Base-by-base conservation (phyloP, 1,140 invertebrate species). In the Carcinoscorpius rotundicauda region DNA sequence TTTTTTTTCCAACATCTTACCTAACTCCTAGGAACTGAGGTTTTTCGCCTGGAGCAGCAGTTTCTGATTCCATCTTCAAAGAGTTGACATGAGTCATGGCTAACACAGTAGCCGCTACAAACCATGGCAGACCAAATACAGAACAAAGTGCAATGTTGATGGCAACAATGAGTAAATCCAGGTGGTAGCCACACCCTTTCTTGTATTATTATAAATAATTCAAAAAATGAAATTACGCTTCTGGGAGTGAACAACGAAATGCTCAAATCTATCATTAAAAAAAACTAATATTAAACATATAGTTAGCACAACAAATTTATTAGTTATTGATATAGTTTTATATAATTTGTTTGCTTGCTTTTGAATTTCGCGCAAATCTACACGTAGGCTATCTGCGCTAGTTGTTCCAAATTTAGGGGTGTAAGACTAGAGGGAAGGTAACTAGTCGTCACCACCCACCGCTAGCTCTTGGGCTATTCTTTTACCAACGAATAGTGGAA, bases 51-150 rank as follows among this genome's bases (percentile, higher is more conserved):
- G 76, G 76, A 29, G 76, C 75, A n/a, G 74, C 68, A 49, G 68
- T 69, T 63, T 75, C 71, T 3, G 74, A 75, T 52, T 73, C 69
- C 63, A 75, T 69, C 61, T 73, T 75, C 6, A 78, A 68, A 49
- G 75, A 71, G 64, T 76, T 73, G 4, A 79, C 73, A 70, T 76
- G 72, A 50, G 73, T 79, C 4, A 78, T 68, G 50, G 71, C 71
- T 4, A 78, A 63, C n/a, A 80, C 72, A 8, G 80, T 80, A n/a
- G 77, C 78, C 49, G 78, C 79, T n/a, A 80, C 78, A 67, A 80
- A 77, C 75, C 78, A 80, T 3, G 79, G 79, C 48, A 79, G 70
- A 11, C 78, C 78, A 55, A 80, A 65, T 49, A 80, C 71, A n/a
- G 78, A 78, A 65, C 75, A 76, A 49, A 75, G 66, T 4, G 78